A percentile compares a stretch with the other conserved stretches of the same genome.
phyloP scores from a whole-genome alignment of 2,888 invertebrate genomes.

The Beris chalybata region DNA sequence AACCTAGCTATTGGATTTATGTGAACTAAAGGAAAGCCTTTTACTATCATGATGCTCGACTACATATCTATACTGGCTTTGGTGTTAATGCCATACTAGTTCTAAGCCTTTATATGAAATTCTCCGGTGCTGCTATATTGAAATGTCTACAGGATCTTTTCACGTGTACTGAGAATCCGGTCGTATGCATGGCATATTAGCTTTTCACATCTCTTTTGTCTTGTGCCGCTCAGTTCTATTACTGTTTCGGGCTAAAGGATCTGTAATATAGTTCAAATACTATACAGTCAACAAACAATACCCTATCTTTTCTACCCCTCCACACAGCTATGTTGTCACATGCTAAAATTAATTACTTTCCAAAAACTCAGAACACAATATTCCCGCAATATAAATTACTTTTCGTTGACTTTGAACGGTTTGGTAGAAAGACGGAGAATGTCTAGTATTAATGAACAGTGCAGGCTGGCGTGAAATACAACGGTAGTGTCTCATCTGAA shows the following conservation, averaged over 20 bases:
- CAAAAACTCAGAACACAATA: conserved; percentile 44
- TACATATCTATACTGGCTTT: no score
- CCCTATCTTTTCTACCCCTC: neutral
- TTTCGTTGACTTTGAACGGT: conserved; percentile 31
- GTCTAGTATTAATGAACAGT: no score
- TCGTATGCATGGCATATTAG: neutral
- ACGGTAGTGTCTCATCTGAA: no score
- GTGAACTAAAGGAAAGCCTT: no score
- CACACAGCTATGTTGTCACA: conserved; percentile 40
- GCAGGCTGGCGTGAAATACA: no score
- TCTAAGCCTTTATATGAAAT: conserved; percentile 26
- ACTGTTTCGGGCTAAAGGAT: neutral
- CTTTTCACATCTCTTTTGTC: neutral
- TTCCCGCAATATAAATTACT: conserved; percentile 44
- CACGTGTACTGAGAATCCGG: neutral
- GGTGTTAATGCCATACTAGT: no score
- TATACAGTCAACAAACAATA: neutral
- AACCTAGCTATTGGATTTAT: no score
- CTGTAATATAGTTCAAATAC: neutral
- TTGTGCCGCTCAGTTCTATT: neutral
- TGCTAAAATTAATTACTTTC: conserved; percentile 45
- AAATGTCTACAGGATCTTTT: conserved; percentile 28
- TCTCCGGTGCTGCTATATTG: conserved; percentile 27
- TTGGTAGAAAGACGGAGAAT: neutral
- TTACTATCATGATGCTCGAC: no score